Conservation (phyloP, 2,888 invertebrate genomes). For the Choristoneura rosaceana region DNA sequence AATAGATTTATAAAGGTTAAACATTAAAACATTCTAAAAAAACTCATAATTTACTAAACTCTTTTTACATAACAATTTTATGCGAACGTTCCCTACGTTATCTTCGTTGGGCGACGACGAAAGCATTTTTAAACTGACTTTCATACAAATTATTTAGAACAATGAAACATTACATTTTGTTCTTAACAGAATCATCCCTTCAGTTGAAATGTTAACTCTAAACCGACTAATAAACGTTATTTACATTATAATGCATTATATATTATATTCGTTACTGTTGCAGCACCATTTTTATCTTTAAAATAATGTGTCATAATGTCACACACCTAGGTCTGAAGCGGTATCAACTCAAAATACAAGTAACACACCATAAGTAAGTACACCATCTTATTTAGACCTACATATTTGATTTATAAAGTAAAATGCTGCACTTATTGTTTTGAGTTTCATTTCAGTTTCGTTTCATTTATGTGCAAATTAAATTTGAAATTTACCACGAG, state of each 20-base stretch:
- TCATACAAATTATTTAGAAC: neutral
- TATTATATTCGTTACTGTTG: slow-evolving; percentile 23
- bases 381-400: too few species aligned
- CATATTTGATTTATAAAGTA: too few species aligned
- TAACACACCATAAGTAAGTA: too few species aligned
- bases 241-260: slow-evolving; percentile 29
- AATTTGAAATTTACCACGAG: too few species aligned
- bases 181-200: neutral
- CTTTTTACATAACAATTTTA: slow-evolving; percentile 4
- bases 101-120: slow-evolving; percentile 5
- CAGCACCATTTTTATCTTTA: slow-evolving; percentile 23
- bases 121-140: neutral
- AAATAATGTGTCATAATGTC: neutral
- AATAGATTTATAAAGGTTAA: neutral
- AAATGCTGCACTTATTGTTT: too few species aligned
- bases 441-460: too few species aligned
- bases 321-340: too few species aligned
- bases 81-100: neutral
- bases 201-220: slow-evolving; percentile 5
- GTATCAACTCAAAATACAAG: too few species aligned
- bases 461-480: too few species aligned
- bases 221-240: slow-evolving; percentile 32
- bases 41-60: neutral
- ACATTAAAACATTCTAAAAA: neutral
- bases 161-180: neutral